Evolutionary conservation across 2,888 invertebrate genomes (phyloP).

Genomic region (Plemyria rubiginata): DNA sequence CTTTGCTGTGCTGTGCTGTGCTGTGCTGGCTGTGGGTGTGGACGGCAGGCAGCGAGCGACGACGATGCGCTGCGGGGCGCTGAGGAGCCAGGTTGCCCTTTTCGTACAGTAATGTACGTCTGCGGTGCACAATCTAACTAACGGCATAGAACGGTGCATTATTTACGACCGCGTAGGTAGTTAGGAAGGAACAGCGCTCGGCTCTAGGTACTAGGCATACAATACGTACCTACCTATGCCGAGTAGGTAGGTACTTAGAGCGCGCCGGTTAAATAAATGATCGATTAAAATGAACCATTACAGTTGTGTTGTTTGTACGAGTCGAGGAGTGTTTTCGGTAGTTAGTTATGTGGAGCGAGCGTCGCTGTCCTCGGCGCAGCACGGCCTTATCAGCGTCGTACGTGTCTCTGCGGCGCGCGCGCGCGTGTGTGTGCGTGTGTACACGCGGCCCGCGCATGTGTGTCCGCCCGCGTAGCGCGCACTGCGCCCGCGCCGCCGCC

Average conservation of each 20-base stretch:
- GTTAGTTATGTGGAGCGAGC: slow-evolving; percentile 33
- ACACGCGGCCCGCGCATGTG: neutral
- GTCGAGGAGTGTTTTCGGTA: slow-evolving; percentile 18
- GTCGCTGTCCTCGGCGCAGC: slow-evolving; percentile 20
- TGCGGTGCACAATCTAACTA: slow-evolving; percentile 26
- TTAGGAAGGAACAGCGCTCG: slow-evolving; percentile 6
- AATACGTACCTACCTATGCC: neutral
- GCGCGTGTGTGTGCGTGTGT: neutral
- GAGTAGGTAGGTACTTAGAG: neutral
- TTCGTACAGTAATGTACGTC: slow-evolving; percentile 29
- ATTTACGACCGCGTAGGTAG: slow-evolving; percentile 6
- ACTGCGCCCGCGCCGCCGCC: too few species aligned
- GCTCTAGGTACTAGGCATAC: neutral
- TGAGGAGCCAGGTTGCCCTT: slow-evolving; percentile 36
- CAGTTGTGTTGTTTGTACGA: slow-evolving; percentile 15
- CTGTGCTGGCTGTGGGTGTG: too few species aligned
- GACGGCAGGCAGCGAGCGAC: too few species aligned
- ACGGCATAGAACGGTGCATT: slow-evolving; percentile 34
- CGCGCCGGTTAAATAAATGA: slow-evolving; percentile 15
- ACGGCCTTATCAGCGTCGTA: slow-evolving; percentile 16
- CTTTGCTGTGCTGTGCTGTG: too few species aligned
- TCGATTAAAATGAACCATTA: slow-evolving; percentile 18
- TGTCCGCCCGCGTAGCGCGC: too few species aligned
- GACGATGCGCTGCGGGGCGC: slow-evolving; percentile 15
- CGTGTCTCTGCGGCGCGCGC: neutral